Conservation (phyloP, 2,797 vertebrate genomes). For the Epinephelus coioides region DNA sequence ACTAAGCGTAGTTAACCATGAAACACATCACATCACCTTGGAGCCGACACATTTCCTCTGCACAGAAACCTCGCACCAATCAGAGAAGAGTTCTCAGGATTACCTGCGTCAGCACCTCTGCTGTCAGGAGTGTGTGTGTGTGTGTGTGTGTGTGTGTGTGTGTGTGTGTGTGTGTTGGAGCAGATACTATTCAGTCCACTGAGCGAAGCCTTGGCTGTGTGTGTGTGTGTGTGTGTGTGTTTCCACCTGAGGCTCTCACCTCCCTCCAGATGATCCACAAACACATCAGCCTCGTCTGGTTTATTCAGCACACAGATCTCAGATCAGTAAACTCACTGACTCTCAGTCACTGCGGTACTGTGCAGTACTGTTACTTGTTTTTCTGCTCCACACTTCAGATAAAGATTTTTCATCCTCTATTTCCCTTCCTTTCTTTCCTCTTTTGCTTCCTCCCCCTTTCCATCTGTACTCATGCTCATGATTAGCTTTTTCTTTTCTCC, state of each 20-base stretch:
- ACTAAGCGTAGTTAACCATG: constrained; percentile 39
- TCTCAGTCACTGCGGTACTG: too few relatives aligned
- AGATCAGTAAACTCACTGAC: too few relatives aligned
- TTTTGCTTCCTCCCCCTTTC: too few relatives aligned
- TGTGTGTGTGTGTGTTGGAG: neutral
- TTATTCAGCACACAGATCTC: constrained; percentile 23
- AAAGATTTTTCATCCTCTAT: too few relatives aligned
- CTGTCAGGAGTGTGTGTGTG: neutral
- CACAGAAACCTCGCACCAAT: constrained; percentile 34
- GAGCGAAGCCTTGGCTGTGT: too few relatives aligned
- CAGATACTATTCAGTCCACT: neutral
- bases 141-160: neutral
- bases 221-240: too few relatives aligned
- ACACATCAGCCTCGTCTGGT: neutral
- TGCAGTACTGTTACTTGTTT: too few relatives aligned
- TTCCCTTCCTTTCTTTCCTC: too few relatives aligned
- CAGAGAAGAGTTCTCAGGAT: neutral
- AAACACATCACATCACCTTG: constrained; percentile 27
- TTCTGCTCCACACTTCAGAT: too few relatives aligned
- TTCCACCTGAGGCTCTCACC: constrained; percentile 23
- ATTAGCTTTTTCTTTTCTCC: too few relatives aligned
- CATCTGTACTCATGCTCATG: too few relatives aligned
- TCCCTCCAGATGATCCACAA: neutral
- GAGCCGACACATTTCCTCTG: constrained; percentile 47
- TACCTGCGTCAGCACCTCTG: too few relatives aligned